Conservation (phyloP, 2,113 vertebrate species). For the Phrynocephalus versicolor region DNA sequence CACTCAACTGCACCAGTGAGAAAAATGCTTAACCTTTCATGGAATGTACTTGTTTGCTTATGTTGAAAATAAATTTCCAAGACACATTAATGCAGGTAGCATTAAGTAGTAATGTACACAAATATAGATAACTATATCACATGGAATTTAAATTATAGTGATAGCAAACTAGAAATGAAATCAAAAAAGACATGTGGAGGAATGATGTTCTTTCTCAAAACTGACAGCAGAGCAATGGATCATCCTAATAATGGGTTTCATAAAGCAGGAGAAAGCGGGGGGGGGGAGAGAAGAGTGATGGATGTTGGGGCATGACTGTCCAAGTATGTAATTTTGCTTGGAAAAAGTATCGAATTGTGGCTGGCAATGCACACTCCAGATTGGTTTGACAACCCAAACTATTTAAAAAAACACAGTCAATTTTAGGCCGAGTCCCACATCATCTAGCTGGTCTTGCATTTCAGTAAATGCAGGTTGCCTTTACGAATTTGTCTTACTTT, state of each 20-base stretch:
- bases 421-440: not conserved
- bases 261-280: not conserved
- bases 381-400: not conserved
- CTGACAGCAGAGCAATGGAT: not conserved
- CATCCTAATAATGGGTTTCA: not conserved
- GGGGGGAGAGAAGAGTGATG: not conserved
- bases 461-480: not conserved
- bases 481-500: not conserved
- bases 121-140: not conserved
- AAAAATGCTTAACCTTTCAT: not conserved
- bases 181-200: not conserved
- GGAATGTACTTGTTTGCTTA: not conserved
- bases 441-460: not conserved
- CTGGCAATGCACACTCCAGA: not conserved
- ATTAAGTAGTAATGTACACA: not conserved
- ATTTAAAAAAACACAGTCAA: not conserved
- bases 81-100: not conserved
- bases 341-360: not conserved
- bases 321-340: not conserved
- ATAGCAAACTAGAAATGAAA: no score
- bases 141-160: not conserved
- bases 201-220: not conserved
- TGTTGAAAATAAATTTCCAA: not conserved
- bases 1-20: not conserved
- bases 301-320: not conserved